Conservation (phyloP, 2,113 vertebrate species). For the Myiagra hebetior region DNA sequence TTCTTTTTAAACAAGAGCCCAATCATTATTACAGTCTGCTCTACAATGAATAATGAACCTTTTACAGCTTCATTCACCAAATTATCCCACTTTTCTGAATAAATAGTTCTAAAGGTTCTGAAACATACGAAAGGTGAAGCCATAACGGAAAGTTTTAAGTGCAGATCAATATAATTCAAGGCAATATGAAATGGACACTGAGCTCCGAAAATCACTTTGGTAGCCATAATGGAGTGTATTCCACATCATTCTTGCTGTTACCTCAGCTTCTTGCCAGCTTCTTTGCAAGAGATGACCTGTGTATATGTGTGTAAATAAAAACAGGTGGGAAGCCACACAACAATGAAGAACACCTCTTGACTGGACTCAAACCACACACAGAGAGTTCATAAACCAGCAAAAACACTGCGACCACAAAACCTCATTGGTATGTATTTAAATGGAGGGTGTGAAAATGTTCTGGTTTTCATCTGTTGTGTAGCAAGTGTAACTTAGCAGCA, state of each 20-base stretch:
- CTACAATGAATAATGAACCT: not conserved
- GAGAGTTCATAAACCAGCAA: not conserved
- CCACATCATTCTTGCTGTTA: not conserved
- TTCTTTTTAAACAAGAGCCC: not conserved
- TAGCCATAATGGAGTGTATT: not conserved
- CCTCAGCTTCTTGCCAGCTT: not conserved
- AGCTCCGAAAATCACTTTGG: not conserved
- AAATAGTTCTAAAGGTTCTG: not conserved
- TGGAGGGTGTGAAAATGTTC: not conserved
- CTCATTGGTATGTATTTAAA: not conserved
- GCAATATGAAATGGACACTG: not conserved
- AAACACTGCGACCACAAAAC: not conserved
- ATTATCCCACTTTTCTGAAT: not conserved
- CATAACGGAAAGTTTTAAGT: not conserved
- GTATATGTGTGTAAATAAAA: not conserved
- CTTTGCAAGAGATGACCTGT: not conserved
- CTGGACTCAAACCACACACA: not conserved
- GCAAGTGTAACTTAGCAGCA: not conserved
- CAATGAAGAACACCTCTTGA: not conserved
- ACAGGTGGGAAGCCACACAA: not conserved
- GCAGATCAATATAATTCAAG: not conserved
- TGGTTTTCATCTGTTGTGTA: not conserved
- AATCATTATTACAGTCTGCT: not conserved
- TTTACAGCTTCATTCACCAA: not conserved
- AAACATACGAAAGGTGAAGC: not conserved